Evolutionary conservation across 1,140 invertebrate genomes (phyloP), one percentile per base, ranked within the genome.

Genomic region (Holcopasites calliopsidis): DNA sequence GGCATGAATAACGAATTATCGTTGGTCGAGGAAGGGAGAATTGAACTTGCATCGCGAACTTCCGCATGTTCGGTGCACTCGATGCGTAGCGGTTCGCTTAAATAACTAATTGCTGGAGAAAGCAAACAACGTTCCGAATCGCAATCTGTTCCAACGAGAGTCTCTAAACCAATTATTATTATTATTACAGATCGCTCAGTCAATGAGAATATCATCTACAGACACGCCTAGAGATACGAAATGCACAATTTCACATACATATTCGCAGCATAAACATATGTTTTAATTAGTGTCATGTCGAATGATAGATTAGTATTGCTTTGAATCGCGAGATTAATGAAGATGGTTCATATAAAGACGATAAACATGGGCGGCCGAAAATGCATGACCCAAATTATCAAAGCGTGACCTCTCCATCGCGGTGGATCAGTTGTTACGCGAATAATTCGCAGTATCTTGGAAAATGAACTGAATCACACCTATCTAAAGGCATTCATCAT

Each of bases 311-410:
- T 26, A 58, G 13, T 3, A 11, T 13, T 7, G 35, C 26, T 21
- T 44, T 33, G 60, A 65, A n/a, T 23, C 31, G 3, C 11, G 42
- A 31, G 7, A 33, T 10, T 73, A 47, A 54, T 73, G 65, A 65
- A 73, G 49, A 65, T 31, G 28, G 5, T n/a, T 18, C 57, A 65
- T 65, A 33, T 65, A 55, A 69, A 74, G 72, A 49, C 61, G 66
- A 33, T 58, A 69, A 71, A 76, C 73, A 77, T 61, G 54, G 50
- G 44, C 38, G 47, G 42, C 44, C 78, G 78, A 77, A 82, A 82
- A 71, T 68, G 73, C 73, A 77, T 64, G 80, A 82, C 78, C 80
- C 57, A 77, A 61, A 82, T 82, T 80, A 82, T 80, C 55, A 49
- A 68, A 69, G 71, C 50, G 66, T 58, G 78, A 72, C 73, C 80